Evolutionary conservation across 2,888 invertebrate species (phyloP), one percentile per base, ranked within the genome.

Genomic region (Hetaerina titia): DNA sequence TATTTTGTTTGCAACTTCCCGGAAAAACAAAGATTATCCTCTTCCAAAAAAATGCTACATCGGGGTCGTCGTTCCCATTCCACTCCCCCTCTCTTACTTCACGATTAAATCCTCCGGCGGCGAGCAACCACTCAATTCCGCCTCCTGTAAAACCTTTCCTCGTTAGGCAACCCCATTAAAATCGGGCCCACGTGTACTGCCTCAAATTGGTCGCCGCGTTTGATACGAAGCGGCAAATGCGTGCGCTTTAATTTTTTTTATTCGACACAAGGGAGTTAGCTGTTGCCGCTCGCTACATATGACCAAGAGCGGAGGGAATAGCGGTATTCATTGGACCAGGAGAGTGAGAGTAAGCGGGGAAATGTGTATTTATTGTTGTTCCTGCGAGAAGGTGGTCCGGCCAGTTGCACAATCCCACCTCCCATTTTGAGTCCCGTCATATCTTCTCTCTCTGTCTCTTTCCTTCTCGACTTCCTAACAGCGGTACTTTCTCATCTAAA

Each of bases 171-270:
- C 90, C 90, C 90, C 90, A 63, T 64, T 90, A 45, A 90, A 31
- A 25, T 45, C 63, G 31, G 64, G 63, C 31, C 64, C 90, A 45
- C 63, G 90, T 90, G 90, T 56, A 45, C 64, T 64, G 90, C 15
- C 63, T 90, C 90, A 90, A 90, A 90, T 90, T 90, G 90, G 90
- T 90, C 90, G 63, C 64, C 45, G 31, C 90, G 90, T 90, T 90
- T 90, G 90, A 90, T 90, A 69, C 64, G 64, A n/a, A 90, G 64
- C 63, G 64, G 90, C 90, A 45, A 63, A 64, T 58, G 64, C n/a
- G 69, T 22, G 81, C 22, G 25, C 13, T 81, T 31, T 81, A 60
- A 81, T 31, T 11, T 31, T n/a, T 69, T 69, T 81, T 81, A 19
- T n/a, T 22, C 90, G 89, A 22, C 57, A 56, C 64, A 90, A 64